Percentiles rank a stretch among this genome's conserved stretches.
Conservation (phyloP, 2,888 invertebrate species). For the Athetis lepigone region DNA sequence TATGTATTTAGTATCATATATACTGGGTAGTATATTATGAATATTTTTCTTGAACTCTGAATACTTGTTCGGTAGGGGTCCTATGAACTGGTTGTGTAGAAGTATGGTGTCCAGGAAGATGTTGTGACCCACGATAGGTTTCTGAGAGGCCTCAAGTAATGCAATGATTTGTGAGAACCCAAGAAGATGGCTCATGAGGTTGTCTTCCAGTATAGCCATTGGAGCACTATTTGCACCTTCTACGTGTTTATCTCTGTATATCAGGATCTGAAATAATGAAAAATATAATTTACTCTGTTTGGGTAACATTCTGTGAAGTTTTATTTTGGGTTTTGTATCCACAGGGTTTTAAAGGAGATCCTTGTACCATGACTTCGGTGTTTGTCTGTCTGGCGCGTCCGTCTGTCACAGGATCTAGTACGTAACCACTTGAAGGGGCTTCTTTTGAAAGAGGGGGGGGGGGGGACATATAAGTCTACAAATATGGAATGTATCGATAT, state of each 20-base stretch:
- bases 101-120: conserved; percentile 93
- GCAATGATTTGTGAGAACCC: conserved; percentile 93
- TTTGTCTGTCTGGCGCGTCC: no score
- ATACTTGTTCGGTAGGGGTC: conserved; percentile 92
- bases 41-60: conserved; percentile 92
- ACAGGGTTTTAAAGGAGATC: no score
- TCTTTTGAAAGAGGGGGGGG: no score
- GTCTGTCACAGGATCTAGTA: no score
- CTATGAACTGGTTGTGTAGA: conserved; percentile 93
- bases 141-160: conserved; percentile 90
- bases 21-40: conserved; percentile 91
- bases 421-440: no score
- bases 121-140: conserved; percentile 95
- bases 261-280: conserved; percentile 79
- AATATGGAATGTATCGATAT: no score
- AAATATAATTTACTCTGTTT: neutral
- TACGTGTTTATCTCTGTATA: conserved; percentile 82
- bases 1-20: conserved; percentile 94
- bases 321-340: no score
- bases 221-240: conserved; percentile 80
- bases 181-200: conserved; percentile 86
- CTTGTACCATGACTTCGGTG: no score
- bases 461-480: no score
- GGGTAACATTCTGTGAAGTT: no score
- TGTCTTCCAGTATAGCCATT: conserved; percentile 84